Conservation (phyloP, 2,797 vertebrate species). For the Pipistrellus kuhlii region DNA sequence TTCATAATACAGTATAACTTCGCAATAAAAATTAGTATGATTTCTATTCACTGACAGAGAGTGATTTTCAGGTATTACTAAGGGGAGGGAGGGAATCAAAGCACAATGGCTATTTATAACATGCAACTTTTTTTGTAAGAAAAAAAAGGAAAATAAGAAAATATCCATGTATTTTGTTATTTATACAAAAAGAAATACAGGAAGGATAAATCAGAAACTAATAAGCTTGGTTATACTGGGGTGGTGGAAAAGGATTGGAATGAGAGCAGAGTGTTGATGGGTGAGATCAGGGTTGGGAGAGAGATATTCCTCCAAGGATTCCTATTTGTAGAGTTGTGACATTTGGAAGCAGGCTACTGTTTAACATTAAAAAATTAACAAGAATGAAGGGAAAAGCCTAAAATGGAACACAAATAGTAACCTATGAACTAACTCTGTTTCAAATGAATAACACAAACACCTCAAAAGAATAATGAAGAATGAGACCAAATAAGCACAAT, state of each 20-base stretch:
- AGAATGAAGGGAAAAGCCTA: neutral
- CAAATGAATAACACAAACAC: neutral
- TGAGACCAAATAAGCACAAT: neutral
- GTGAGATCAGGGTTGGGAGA: neutral
- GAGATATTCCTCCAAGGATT: neutral
- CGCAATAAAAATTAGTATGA: neutral
- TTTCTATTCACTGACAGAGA: neutral
- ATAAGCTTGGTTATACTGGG: neutral
- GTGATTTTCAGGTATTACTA: neutral
- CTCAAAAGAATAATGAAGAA: neutral
- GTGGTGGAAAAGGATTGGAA: neutral
- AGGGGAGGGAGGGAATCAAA: neutral
- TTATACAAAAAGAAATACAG: neutral
- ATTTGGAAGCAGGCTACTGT: neutral
- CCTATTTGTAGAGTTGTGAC: neutral
- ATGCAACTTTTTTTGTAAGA: neutral
- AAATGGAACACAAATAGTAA: neutral
- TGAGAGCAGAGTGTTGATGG: neutral
- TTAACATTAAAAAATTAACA: neutral
- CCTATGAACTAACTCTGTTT: neutral
- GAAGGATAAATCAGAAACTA: neutral
- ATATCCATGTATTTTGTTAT: neutral
- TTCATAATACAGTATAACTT: neutral
- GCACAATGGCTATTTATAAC: neutral
- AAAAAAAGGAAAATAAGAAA: neutral